Conservation (phyloP, 2,888 invertebrate genomes). For the Tenodera sinensis region DNA sequence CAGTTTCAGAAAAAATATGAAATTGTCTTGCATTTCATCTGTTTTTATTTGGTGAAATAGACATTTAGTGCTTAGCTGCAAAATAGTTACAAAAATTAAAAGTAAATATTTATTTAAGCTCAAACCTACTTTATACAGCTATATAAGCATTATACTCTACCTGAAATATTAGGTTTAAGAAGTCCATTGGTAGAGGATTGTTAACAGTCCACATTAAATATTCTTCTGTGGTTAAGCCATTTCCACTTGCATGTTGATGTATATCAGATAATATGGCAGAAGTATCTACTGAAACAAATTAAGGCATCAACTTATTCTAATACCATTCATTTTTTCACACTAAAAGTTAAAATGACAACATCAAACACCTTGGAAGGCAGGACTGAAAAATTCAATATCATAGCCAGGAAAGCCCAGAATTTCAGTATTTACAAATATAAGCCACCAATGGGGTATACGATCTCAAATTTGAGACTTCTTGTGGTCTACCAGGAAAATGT, state of each 20-base stretch:
- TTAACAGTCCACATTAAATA: slow-evolving; percentile 85
- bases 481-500: no score
- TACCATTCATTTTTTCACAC: neutral
- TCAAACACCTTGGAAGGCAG: no score
- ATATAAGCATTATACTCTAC: slow-evolving; percentile 28
- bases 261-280: slow-evolving; percentile 36
- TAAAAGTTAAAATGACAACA: no score
- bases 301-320: neutral
- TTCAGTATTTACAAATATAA: no score
- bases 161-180: slow-evolving; percentile 69
- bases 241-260: slow-evolving; percentile 26
- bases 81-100: neutral
- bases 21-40: no score
- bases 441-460: no score
- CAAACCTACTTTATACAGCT: neutral
- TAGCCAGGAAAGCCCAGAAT: no score
- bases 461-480: no score
- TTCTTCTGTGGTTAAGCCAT: slow-evolving; percentile 67
- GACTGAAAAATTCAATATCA: no score
- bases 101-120: neutral
- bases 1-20: no score
- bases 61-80: no score
- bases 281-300: slow-evolving; percentile 32
- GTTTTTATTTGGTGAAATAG: no score
- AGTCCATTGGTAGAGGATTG: slow-evolving; percentile 62